Evolutionary conservation across 2,113 vertebrate species (phyloP), one percentile per base, ranked within the genome.

Genomic region (Oryzias curvinotus): DNA sequence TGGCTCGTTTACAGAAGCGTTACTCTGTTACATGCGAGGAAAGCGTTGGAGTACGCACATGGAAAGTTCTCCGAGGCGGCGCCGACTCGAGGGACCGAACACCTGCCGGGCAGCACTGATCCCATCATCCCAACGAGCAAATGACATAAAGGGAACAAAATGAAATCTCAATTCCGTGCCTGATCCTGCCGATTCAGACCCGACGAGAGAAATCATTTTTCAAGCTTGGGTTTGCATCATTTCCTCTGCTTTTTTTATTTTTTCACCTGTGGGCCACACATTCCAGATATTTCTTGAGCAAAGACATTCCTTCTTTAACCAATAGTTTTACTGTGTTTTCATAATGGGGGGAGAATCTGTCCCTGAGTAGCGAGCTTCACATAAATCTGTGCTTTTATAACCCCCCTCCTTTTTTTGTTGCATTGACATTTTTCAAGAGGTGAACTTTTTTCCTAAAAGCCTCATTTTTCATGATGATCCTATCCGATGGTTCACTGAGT

Each of bases 241-340:
- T 89, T 88, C 86, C 87, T 82, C 66, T 52, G 50, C 17, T 4
- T 26, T 78, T 54, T 65, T 71, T 67, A 18, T 42, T 41, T 48
- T 25, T 26, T 43, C 62, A 63, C 52, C 58, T 68, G 62, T 69
- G 67, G 56, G 52, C 59, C 71, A 53, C 36, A 68, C 55, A 77
- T 80, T 82, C 71, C 73, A 77, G 77, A 82, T 83, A 84, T 84
- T 85, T 89, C 78, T 56, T 56, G 60, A 67, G 62, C 67, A 73
- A 84, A 83, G 45, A 68, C 73, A 76, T 86, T 83, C 74, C 62
- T 77, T 61, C 12, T 63, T 68, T 74, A 49, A 57, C 67, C 80
- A 79, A 78, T 63, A 63, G 16, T 64, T 80, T 80, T 53, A 66
- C 51, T 57, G 55, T 65, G 68, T 68, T 79, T 72, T 73, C 45